Evolutionary conservation across 2,888 invertebrate genomes (phyloP), one percentile per base, ranked within the genome.

Genomic region (Drosophila mulleri): DNA sequence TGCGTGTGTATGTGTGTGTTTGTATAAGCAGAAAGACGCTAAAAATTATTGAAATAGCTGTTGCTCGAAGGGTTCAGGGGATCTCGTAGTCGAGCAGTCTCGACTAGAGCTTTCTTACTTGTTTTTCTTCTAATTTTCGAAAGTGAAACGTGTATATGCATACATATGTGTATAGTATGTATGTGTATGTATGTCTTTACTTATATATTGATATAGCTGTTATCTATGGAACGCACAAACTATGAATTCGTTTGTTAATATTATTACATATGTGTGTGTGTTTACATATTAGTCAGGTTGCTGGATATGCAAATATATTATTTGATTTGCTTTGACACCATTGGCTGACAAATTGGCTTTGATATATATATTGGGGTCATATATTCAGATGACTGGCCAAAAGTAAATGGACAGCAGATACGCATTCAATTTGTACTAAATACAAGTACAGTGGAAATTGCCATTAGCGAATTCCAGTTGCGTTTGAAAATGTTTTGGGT

Each of bases 301-400:
- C 44, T 45, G 23, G 20, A 63, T 75, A 77, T 77, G 68, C 52
- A 70, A 72, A 50, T 50, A 75, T 72, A 60, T 75, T n/a, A 45
- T 64, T 59, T 65, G 45, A 72, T 54, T 54, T 45, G 50, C 60
- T 59, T 50, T 64, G 72, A 72, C 75, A 75, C 72, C 72, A 72
- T 58, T 26, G 45, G 3, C 57, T 53, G 52, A 61, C 48, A 72
- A 61, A 67, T 53, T 58, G 60, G 63, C 37, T 67, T 60, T 32
- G 29, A 54, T 72, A 56, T 70, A n/a, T 3, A 4, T 9, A 18
- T 72, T 56, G 37, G 41, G n/a, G 44, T 44, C 67, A 60, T 35
- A 48, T 63, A 60, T 39, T 41, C 60, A 57, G 41, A 61, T 71
- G 59, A 12, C 18, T 9, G 12, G 9, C 41, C 3, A 65, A 20